phyloP scores from a whole-genome alignment of 2,113 vertebrate species.

The Aphelocoma coerulescens region DNA sequence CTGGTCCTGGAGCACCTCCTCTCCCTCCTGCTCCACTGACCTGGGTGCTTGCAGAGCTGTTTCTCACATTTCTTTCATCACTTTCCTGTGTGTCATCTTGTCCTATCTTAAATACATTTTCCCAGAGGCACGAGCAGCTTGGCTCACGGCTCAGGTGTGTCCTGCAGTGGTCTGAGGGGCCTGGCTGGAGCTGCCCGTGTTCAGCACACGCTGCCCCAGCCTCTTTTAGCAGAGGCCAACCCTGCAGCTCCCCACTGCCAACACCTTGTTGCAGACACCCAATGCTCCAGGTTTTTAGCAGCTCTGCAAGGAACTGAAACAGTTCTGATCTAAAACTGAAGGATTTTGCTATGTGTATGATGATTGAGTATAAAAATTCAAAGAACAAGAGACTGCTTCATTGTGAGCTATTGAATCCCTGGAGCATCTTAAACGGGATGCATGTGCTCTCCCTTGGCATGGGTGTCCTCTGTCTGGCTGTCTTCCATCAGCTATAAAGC shows the following conservation, averaged over 20 bases:
- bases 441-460: neutral
- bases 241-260: neutral
- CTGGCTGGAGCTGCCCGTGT: neutral
- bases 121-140: neutral
- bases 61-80: neutral
- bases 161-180: neutral
- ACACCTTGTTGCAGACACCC: neutral
- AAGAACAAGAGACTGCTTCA: neutral
- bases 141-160: neutral
- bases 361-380: neutral
- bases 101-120: fast-evolving
- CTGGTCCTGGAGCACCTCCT: neutral
- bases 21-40: neutral
- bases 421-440: neutral
- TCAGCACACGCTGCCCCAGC: fast-evolving
- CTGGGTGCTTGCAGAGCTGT: neutral
- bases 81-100: neutral
- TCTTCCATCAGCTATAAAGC: neutral
- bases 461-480: neutral
- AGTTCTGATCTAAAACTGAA: neutral
- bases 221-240: neutral
- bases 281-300: neutral
- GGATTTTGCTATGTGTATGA: neutral
- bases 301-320: neutral
- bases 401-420: neutral